These are phyloP conservation scores for Poicephalus gulielmi DNA, from an alignment of 2,113 vertebrate species.

Conservation along the genomic window DNA sequence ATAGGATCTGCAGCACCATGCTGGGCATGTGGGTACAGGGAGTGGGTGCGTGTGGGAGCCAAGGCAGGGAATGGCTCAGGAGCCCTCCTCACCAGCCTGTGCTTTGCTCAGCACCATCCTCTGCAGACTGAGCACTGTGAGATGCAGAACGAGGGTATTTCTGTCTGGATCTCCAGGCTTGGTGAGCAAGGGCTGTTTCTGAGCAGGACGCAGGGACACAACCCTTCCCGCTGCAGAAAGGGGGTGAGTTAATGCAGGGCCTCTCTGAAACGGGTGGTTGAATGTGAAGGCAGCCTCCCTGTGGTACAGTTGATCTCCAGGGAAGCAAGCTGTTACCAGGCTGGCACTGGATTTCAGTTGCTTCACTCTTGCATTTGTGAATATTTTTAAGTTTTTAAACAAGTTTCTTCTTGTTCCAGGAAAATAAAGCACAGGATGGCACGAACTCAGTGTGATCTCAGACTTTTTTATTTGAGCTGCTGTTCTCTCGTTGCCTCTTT, in stretches of 20 bases:
- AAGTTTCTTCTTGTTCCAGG: constrained; percentile 27
- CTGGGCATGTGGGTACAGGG: not conserved
- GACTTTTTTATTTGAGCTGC: not conserved
- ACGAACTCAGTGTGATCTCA: not conserved
- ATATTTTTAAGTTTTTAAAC: not conserved
- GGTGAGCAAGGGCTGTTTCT: not conserved
- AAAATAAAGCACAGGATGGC: not conserved
- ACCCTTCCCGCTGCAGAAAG: not conserved
- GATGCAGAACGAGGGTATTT: not conserved
- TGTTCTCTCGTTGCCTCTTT: not conserved
- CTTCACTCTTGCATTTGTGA: not conserved
- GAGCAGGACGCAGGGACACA: accelerated
- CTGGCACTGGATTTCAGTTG: not conserved
- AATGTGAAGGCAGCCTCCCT: not conserved
- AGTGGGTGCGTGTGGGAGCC: accelerated
- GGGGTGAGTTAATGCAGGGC: not conserved
- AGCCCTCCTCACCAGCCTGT: not conserved
- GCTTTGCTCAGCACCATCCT: not conserved
- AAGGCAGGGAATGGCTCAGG: not conserved
- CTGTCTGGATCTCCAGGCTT: not conserved
- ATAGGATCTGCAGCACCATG: accelerated
- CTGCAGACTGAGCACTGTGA: not conserved
- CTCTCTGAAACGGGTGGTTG: not conserved
- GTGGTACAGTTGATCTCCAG: not conserved
- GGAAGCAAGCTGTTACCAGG: not conserved